Conservation (phyloP, 2,888 invertebrate genomes). For the Melinaea marsaeus region DNA sequence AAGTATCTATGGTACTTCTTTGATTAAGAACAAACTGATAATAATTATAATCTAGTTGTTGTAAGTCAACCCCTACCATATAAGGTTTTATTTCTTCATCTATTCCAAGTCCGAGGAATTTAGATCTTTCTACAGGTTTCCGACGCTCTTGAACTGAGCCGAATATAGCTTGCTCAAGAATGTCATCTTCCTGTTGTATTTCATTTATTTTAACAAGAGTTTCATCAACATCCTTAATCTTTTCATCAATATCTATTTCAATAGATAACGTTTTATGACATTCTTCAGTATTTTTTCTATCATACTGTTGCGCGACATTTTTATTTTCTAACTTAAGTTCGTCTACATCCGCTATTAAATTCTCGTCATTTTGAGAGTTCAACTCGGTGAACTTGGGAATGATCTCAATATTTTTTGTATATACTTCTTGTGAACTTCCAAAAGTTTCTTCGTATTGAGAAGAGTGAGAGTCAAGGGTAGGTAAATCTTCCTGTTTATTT, state of each 20-base stretch:
- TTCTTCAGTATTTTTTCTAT: slow-evolving; percentile 12
- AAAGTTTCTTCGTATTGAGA: neutral
- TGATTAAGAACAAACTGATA: slow-evolving; percentile 43
- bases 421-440: neutral
- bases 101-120: slow-evolving; percentile 55
- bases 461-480: neutral
- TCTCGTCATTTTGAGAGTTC: neutral
- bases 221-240: neutral
- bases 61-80: slow-evolving; percentile 53
- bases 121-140: slow-evolving; percentile 37
- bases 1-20: slow-evolving; percentile 22
- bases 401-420: neutral
- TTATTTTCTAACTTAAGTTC: too few relatives aligned
- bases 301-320: too few relatives aligned
- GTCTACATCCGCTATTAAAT: neutral
- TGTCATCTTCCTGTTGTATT: slow-evolving; percentile 36
- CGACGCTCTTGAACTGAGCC: slow-evolving; percentile 80
- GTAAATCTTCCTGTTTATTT: neutral
- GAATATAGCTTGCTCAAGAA: slow-evolving; percentile 78
- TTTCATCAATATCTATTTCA: neutral
- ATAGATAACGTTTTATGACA: neutral
- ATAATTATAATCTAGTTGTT: slow-evolving; percentile 57
- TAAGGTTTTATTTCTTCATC: slow-evolving; percentile 61
- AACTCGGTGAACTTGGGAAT: neutral
- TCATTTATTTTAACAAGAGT: slow-evolving; percentile 2